A percentile compares a stretch with the other conserved stretches of the same genome.
phyloP scores from a whole-genome alignment of 2,797 vertebrate species.

The Tamandua tetradactyla region DNA sequence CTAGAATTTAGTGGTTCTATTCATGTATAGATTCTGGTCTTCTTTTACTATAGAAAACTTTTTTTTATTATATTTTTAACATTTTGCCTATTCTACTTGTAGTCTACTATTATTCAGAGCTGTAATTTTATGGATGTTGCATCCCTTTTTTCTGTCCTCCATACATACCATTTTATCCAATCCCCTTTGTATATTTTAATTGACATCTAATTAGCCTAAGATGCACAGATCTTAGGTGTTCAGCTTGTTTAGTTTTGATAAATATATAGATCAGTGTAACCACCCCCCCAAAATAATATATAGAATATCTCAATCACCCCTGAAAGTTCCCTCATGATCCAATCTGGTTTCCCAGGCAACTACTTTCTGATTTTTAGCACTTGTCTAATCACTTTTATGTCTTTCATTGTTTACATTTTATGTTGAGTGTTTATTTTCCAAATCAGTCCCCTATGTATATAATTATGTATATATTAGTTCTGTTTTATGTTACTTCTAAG shows the following conservation, averaged over 20 bases:
- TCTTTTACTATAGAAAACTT: neutral
- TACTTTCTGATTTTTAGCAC: neutral
- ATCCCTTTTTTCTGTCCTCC: neutral
- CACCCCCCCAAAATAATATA: neutral
- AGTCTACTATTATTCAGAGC: neutral
- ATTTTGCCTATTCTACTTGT: neutral
- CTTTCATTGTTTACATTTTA: neutral
- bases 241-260: neutral
- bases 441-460: neutral
- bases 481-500: neutral
- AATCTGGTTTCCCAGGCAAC: neutral
- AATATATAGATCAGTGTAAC: neutral
- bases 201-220: neutral
- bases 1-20: too few species aligned
- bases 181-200: neutral
- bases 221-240: neutral
- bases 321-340: neutral
- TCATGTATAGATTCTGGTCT: neutral
- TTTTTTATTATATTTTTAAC: neutral
- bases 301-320: neutral
- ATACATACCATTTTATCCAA: neutral
- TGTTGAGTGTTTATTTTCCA: neutral
- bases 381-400: neutral
- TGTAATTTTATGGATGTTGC: neutral
- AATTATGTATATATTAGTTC: neutral